Base-by-base conservation (phyloP, 2,113 vertebrate species). In the Addax nasomaculatus region DNA sequence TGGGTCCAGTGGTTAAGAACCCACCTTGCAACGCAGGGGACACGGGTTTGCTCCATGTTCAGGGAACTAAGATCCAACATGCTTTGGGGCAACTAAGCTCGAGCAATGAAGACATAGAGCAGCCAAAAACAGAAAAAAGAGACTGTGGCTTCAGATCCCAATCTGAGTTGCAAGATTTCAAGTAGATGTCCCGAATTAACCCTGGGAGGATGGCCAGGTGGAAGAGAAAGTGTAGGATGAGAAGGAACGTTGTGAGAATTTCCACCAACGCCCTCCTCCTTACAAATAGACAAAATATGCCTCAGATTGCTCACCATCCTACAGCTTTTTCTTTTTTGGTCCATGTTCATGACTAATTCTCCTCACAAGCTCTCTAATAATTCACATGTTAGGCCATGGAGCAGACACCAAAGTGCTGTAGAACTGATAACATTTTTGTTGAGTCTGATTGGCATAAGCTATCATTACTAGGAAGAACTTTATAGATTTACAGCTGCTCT, bases 391-490 rank as follows among this genome's bases (percentile, higher is more conserved):
- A 36, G 79, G 25, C 78, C 88, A n/a, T 4, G 8, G 96, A 55
- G 95, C 49, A 91, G 58, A 55, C 62, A 76, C 36, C 5, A 7
- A 90, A 90, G 14, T 78, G 60, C 93, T 92, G 39, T 8, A 76
- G 67, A 58, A 96, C 25, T 94, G 81, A 86, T 49, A 25, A 47
- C 33, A 92, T 83, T 97, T 98, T 76, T 93, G 53, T 60, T 81
- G 96, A 88, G 57, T 95, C 90, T 73, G 76, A 76, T 94, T 47
- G 43, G 91, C 95, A 85, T 8, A 67, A 88, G 94, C 96, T 97
- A 60, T 97, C 96, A 97, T 97, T 97, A 96, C 90, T 89, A 85
- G 11, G 49, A 93, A 97, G 93, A 29, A 79, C 49, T 97, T 97
- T 95, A 62, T 94, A 83, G 95, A 94, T 90, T 86, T 29, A 76